Base-by-base conservation (phyloP, 2,888 invertebrate genomes). In the Zhengitettix transpicula region DNA sequence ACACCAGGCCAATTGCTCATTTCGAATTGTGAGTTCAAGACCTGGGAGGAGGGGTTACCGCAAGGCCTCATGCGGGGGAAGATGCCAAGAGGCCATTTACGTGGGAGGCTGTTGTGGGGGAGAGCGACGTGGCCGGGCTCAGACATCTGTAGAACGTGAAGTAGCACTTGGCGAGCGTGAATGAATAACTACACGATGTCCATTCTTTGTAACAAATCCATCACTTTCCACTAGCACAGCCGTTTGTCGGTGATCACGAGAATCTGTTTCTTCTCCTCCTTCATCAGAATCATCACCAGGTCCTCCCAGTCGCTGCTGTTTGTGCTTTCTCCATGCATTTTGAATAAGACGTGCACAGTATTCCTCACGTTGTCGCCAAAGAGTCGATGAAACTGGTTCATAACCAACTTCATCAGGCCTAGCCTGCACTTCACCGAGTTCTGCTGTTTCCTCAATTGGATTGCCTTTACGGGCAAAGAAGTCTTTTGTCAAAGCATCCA, bases 401-500 rank as follows among this genome's bases (percentile, higher is more conserved):
- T 95, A 96, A 67, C 92, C 92, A 65, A 83, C 84, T 72, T 91
- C 89, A 72, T 88, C 91, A 54, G 89, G 88, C 66, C 89, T 78
- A 14, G 47, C 14, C 65, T 85, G 88, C 65, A 90, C 90, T 75
- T 93, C 93, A 65, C 81, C 84, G 66, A 93, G 75, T 73, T 93
- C 93, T 63, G 85, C 89, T 60, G 91, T 85, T 74, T 94, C 94
- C 74, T 94, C 94, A 69, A 95, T 93, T 10, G 91, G 88, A 76
- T 91, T 93, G 69, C 93, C 93, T 73, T 96, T 96, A 64, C 96
- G 82, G 66, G 93, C 96, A 76, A 98, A 93, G 82, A 97, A 97
- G 83, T 97, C 95, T 77, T 95, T 95, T 64, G 98, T 97, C 69
- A 98, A 82, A 65, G 96, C 96, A 78, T 98, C 97, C 72, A 98